Conservation (phyloP, 1,140 invertebrate genomes). For the Leptinotarsa undecemlineata region DNA sequence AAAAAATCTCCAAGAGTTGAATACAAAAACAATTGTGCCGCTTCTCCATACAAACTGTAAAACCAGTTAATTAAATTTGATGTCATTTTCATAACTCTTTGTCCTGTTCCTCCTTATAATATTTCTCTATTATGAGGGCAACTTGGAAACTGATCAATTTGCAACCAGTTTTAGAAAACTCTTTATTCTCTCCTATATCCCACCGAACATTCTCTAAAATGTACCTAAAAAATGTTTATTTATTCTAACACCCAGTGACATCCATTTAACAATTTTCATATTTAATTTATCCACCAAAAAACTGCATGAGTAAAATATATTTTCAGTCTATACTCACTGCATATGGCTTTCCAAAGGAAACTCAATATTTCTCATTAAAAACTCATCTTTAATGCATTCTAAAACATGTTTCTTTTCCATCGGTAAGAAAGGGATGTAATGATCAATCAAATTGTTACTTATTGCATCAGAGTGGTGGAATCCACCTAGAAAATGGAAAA, state of each 20-base stretch:
- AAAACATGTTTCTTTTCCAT: slow-evolving; percentile 83
- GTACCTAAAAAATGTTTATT: slow-evolving; percentile 45
- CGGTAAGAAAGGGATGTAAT: slow-evolving; percentile 92
- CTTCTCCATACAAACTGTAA: too few species aligned
- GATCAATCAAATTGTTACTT: slow-evolving; percentile 83
- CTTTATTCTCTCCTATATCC: slow-evolving; percentile 56
- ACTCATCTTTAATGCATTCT: slow-evolving; percentile 69
- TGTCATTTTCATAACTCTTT: neutral
- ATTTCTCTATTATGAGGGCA: slow-evolving; percentile 43
- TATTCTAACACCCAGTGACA: too few species aligned
- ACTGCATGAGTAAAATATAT: too few species aligned
- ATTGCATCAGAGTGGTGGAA: slow-evolving; percentile 79
- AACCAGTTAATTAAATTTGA: too few species aligned
- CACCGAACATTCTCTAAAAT: slow-evolving; percentile 56
- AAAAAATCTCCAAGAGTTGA: too few species aligned
- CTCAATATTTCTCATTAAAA: slow-evolving; percentile 54
- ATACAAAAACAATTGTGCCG: too few species aligned
- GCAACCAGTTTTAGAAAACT: slow-evolving; percentile 64
- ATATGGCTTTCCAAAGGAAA: slow-evolving; percentile 58
- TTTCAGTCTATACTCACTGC: slow-evolving; percentile 50
- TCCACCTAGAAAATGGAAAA: slow-evolving; percentile 65
- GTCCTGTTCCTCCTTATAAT: slow-evolving; percentile 22
- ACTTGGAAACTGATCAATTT: slow-evolving; percentile 66
- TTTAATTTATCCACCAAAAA: too few species aligned
- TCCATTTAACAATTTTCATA: too few species aligned